Base-by-base conservation (phyloP, 2,888 invertebrate species). In the Noctua pronuba region DNA sequence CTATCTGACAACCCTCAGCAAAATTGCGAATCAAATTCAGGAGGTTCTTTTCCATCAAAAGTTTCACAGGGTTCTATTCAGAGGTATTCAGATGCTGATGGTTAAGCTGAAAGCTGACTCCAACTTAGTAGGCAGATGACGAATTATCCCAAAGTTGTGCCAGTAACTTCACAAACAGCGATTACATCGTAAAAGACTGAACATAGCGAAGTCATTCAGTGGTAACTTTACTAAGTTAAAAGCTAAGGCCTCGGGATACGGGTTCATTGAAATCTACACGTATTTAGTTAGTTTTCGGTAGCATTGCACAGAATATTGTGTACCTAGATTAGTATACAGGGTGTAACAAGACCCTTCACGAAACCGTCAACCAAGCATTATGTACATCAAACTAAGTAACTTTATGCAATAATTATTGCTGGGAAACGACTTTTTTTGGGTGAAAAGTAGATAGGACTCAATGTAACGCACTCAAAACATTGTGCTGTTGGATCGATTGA, bases 241-340 rank as follows among this genome's bases (percentile, higher is more conserved):
- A 58, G 13, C 8, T 41, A 24, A 60, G 21, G 35, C 16, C 21
- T 66, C 3, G 16, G 28, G 21, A 49, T 38, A 67, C 21, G 46
- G 67, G 73, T 73, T 49, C 21, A 66, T 66, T 66, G 46, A 28
- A 44, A 62, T 58, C 16, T 28, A 16, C 28, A 28, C 67, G 35
- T 8, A 2, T 13, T 46, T 13, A 21, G 6, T 28, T n/a, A 28
- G 46, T 46, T 49, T 67, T 21, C 11, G 2, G 18, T 24, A 62
- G 28, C 1, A 60, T 18, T 31, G 60, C 18, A 58, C 28, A 28
- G 58, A 31, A 60, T 28, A 58, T 28, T 16, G 6, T 58, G n/a
- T n/a, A n/a, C n/a, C n/a, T n/a, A n/a, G n/a, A n/a, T n/a, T n/a
- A n/a, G n/a, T n/a, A n/a, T n/a, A n/a, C n/a, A n/a, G n/a, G n/a